phyloP scores from a whole-genome alignment of 2,113 vertebrate species.

The Bufo bufo region DNA sequence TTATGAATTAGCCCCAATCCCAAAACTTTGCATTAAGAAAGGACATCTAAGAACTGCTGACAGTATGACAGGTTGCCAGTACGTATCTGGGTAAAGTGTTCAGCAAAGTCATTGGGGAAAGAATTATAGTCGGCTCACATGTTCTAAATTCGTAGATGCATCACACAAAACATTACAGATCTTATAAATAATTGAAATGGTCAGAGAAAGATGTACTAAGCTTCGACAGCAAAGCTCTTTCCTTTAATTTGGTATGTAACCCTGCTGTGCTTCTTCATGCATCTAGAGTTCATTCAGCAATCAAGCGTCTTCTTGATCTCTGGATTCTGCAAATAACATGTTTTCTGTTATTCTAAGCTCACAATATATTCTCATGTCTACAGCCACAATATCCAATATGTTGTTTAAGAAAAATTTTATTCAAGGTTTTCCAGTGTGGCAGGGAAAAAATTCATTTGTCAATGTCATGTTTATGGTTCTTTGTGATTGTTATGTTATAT shows the following conservation, averaged over 20 bases:
- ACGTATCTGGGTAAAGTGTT: slow-evolving; percentile 23
- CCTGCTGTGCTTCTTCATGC: slow-evolving; percentile 54
- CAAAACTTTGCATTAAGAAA: neutral
- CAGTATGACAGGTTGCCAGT: slow-evolving; percentile 14
- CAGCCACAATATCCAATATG: slow-evolving; percentile 11
- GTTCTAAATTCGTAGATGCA: slow-evolving; percentile 3
- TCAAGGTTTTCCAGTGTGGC: neutral
- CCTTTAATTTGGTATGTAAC: slow-evolving; percentile 41
- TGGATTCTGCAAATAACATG: slow-evolving; percentile 45
- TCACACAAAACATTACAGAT: slow-evolving; percentile 40
- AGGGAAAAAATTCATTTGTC: slow-evolving; percentile 4
- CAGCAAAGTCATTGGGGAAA: slow-evolving; percentile 10
- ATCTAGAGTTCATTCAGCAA: slow-evolving; percentile 30
- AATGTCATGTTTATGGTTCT: neutral
- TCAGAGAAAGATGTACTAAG: slow-evolving; percentile 48
- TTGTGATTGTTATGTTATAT: neutral
- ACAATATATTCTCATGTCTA: slow-evolving; percentile 26
- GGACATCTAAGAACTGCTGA: neutral
- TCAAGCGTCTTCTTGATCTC: slow-evolving; percentile 41
- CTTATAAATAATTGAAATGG: slow-evolving; percentile 55
- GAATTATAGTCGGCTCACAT: neutral
- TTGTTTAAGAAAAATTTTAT: slow-evolving; percentile 32
- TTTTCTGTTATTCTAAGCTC: slow-evolving; percentile 53
- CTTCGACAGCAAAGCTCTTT: slow-evolving; percentile 52
- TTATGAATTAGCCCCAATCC: neutral